Evolutionary conservation across 1,140 invertebrate species (phyloP), one percentile per base, ranked within the genome.

Genomic region (Drosophila sproati): DNA sequence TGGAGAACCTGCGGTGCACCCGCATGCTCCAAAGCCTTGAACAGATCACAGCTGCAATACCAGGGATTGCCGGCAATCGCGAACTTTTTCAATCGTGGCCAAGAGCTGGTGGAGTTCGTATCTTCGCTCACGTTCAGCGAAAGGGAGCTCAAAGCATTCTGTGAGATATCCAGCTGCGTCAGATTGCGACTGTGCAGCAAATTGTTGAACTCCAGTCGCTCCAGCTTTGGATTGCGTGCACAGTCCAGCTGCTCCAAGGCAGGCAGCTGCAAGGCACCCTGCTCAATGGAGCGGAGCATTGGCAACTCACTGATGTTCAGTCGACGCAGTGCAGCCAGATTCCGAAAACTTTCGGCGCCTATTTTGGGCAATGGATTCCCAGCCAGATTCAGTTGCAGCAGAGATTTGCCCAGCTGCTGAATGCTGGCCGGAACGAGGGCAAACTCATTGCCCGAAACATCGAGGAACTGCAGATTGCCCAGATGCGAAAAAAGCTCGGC

Each of bases 401-500:
- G 86, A 3, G 93, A 93, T 41, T 85, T 87, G 2, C 93, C 93
- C 34, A 95, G 63, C 52, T 93, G 80, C 29, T 91, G 93, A 7
- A 95, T 77, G 71, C 93, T 93, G 35, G 93, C 87, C 0, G 95
- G 95, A 2, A 95, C 93, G 5, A 92, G 93, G 7, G 92, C 90
- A 41, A 95, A 94, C 51, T 91, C 82, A 81, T 95, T 95, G 34
- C 93, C 93, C 2, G 94, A 93, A 10, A 95, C 75, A 80, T 95
- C 94, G 29, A 95, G 80, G 37, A 93, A 89, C 12, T 93, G 91
- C 12, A 95, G 78, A 29, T 93, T 93, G 12, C 79, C 78, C 10
- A 94, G 80, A 6, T 92, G 72, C 81, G 92, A 35, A 94, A 93
- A 35, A 92, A 92, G 41, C 93, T 93, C 39, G 82, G 62, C 56